Percentiles rank a stretch among this genome's conserved stretches.
These are phyloP conservation scores for Enteromius paludinosus DNA, from an alignment of 2,797 vertebrate genomes.

Conservation along the genomic window DNA sequence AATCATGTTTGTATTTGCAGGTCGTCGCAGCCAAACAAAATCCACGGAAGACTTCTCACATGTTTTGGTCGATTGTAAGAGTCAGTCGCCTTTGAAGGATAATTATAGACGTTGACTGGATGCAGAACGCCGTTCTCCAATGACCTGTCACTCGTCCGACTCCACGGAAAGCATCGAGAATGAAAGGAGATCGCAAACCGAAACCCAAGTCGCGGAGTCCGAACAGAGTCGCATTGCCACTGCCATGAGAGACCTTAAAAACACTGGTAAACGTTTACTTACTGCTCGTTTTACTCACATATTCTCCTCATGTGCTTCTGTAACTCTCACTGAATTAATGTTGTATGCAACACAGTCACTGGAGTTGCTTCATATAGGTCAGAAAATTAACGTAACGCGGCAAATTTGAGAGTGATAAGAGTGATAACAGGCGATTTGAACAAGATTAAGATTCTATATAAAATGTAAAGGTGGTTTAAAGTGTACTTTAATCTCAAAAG, in stretches of 20 bases:
- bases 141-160: constrained; percentile 82
- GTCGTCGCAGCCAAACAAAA: constrained; percentile 15
- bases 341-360: not conserved
- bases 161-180: constrained; percentile 71
- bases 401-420: not conserved
- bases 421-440: not conserved
- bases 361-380: not conserved
- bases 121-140: constrained; percentile 66
- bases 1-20: constrained; percentile 39
- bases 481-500: constrained; percentile 1
- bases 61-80: constrained; percentile 30
- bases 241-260: constrained; percentile 80
- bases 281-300: not conserved
- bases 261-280: constrained; percentile 68
- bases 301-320: not conserved
- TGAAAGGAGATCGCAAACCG: constrained; percentile 64
- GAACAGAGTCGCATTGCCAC: constrained; percentile 72
- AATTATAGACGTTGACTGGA: constrained; percentile 58
- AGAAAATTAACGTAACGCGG: not conserved
- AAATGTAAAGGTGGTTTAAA: not conserved
- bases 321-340: not conserved
- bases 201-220: constrained; percentile 65
- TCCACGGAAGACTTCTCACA: constrained; percentile 32
- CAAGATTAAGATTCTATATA: not conserved
- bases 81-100: constrained; percentile 28